phyloP scores from a whole-genome alignment of 1,140 invertebrate species.

The Lasioglossum baleicum region DNA sequence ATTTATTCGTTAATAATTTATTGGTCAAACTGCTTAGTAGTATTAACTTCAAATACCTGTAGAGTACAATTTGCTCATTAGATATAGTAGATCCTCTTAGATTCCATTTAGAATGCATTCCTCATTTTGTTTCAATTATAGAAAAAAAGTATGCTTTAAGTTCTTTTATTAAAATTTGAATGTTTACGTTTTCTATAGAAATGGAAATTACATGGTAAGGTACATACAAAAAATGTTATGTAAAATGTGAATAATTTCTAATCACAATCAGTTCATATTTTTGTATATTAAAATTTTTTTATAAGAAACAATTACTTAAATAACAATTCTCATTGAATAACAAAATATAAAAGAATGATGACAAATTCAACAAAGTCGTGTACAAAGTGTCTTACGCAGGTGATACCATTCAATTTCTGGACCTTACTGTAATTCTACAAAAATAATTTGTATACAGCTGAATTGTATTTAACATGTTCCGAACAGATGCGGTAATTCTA shows the following conservation, averaged over 20 bases:
- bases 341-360: not conserved
- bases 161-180: too few species aligned
- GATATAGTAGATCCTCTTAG: not conserved
- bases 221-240: not conserved
- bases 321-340: not conserved
- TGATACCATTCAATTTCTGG: too few species aligned
- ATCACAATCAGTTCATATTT: not conserved
- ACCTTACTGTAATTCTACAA: too few species aligned
- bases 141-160: too few species aligned
- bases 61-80: conserved; percentile 32
- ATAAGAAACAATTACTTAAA: not conserved
- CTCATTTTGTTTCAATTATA: not conserved
- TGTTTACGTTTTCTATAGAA: too few species aligned
- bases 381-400: not conserved
- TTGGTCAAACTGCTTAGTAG: not conserved
- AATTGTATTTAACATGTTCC: too few species aligned
- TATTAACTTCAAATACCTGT: conserved; percentile 24
- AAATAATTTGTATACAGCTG: too few species aligned
- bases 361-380: not conserved
- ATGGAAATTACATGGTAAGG: not conserved
- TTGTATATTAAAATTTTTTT: not conserved
- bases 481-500: too few species aligned
- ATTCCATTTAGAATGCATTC: not conserved
- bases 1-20: not conserved
- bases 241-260: not conserved